Percentiles rank a stretch among this genome's conserved stretches.
phyloP scores from a whole-genome alignment of 2,888 invertebrate species.

The Oligia fasciuncula region DNA sequence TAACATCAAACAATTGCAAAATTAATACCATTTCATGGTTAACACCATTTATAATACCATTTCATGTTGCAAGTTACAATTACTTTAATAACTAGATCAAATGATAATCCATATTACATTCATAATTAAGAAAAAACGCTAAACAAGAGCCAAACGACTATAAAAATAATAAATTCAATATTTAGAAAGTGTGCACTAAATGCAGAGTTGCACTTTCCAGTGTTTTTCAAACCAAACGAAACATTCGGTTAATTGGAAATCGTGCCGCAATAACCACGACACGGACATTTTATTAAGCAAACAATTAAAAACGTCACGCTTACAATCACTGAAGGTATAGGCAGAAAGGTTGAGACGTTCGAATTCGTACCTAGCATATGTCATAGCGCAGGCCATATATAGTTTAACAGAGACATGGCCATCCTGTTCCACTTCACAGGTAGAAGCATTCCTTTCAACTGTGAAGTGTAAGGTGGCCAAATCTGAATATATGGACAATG shows the following conservation, averaged over 20 bases:
- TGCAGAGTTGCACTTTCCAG: conserved; percentile 33
- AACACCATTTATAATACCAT: too few species aligned
- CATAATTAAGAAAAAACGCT: neutral
- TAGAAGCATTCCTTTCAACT: neutral
- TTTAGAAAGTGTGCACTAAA: conserved; percentile 27
- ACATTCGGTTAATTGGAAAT: conserved; percentile 44
- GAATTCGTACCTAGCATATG: neutral
- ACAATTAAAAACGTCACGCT: conserved; percentile 1
- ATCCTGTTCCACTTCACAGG: neutral
- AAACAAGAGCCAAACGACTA: neutral
- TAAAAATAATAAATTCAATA: conserved; percentile 21
- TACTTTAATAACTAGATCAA: neutral
- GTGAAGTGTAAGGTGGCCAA: too few species aligned
- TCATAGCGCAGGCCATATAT: too few species aligned
- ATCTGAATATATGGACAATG: too few species aligned
- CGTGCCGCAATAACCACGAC: neutral
- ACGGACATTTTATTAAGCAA: conserved; percentile 19
- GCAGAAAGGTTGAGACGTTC: neutral
- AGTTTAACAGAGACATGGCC: neutral
- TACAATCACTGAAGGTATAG: neutral
- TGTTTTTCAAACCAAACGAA: conserved; percentile 31
- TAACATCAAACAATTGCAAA: neutral
- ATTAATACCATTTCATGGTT: neutral
- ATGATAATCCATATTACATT: neutral
- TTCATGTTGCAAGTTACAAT: neutral